A percentile compares a stretch with the other conserved stretches of the same genome.
phyloP scores from a whole-genome alignment of 2,113 vertebrate genomes.

The Eptesicus fuscus region DNA sequence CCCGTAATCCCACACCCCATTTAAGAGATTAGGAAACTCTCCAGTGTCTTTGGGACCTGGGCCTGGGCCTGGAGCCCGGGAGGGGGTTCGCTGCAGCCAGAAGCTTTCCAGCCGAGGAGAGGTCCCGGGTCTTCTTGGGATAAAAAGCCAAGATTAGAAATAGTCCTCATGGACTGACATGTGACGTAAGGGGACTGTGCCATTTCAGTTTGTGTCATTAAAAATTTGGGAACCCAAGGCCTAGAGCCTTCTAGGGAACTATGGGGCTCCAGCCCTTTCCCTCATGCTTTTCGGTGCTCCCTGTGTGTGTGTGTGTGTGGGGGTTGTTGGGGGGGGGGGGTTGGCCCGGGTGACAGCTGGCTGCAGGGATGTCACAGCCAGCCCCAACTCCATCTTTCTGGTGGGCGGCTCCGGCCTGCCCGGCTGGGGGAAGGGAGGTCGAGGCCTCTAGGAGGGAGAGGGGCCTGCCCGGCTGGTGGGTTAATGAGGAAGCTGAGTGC shows the following conservation, averaged over 20 bases:
- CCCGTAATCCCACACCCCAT: too few species aligned
- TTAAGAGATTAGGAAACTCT: not conserved
- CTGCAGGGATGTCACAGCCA: not conserved
- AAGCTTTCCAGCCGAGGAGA: not conserved
- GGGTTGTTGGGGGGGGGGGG: too few species aligned
- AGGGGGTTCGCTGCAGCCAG: not conserved
- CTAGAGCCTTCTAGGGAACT: not conserved
- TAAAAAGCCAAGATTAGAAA: not conserved
- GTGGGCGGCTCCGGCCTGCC: not conserved
- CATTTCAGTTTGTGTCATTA: not conserved
- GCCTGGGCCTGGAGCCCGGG: not conserved
- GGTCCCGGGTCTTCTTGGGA: not conserved
- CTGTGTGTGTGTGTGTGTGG: not conserved
- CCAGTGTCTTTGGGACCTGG: not conserved
- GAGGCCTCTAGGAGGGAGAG: not conserved
- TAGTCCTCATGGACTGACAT: not conserved
- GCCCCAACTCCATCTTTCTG: not conserved
- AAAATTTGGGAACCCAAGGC: not conserved
- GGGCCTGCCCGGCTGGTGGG: not conserved
- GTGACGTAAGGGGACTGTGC: not conserved
- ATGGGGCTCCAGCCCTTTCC: not conserved
- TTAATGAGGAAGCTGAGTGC: constrained; percentile 72
- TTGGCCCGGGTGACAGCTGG: constrained; percentile 14
- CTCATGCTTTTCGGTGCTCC: not conserved
- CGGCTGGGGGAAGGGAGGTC: not conserved